These are phyloP conservation scores for Alitta virens DNA, from an alignment of 2,888 invertebrate species.

Conservation along the genomic window DNA sequence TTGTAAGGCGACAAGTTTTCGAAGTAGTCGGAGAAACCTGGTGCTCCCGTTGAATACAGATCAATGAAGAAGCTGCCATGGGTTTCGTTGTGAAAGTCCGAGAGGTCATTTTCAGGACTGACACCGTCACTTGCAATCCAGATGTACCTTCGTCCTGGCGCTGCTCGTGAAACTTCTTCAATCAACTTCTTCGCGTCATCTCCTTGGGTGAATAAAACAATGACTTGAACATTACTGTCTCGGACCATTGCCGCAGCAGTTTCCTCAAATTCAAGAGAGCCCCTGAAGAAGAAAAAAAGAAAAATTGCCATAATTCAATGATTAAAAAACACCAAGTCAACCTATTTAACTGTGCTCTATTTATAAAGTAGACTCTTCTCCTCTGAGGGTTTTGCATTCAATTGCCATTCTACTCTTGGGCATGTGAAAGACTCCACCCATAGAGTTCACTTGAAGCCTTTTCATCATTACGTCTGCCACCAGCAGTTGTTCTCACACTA, in stretches of 20 bases:
- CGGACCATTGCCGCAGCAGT: neutral
- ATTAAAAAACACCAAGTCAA: too few species aligned
- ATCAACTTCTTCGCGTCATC: conserved; percentile 5
- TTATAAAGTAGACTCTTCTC: too few species aligned
- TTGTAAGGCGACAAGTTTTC: conserved; percentile 6
- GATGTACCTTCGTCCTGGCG: neutral
- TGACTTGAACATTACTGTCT: conserved; percentile 67
- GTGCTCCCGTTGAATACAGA: conserved; percentile 10
- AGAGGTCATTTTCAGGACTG: conserved; percentile 4
- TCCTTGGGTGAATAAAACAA: conserved; percentile 18
- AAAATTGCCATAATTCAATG: too few species aligned
- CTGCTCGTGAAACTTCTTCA: neutral
- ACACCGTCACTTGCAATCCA: conserved; percentile 21
- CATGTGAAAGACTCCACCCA: too few species aligned
- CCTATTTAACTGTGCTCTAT: too few species aligned
- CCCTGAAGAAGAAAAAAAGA: too few species aligned
- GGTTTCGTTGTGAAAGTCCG: conserved; percentile 5
- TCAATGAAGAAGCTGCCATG: conserved; percentile 17
- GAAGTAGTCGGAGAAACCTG: conserved; percentile 15
- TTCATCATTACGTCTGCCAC: too few species aligned
- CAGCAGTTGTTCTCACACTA: too few species aligned
- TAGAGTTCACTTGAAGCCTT: too few species aligned
- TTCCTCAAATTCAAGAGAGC: conserved; percentile 1
- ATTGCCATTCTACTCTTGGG: too few species aligned
- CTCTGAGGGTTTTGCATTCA: too few species aligned